These are phyloP conservation scores for Echiichthys vipera DNA, from an alignment of 2,797 vertebrate species.

Conservation along the genomic window DNA sequence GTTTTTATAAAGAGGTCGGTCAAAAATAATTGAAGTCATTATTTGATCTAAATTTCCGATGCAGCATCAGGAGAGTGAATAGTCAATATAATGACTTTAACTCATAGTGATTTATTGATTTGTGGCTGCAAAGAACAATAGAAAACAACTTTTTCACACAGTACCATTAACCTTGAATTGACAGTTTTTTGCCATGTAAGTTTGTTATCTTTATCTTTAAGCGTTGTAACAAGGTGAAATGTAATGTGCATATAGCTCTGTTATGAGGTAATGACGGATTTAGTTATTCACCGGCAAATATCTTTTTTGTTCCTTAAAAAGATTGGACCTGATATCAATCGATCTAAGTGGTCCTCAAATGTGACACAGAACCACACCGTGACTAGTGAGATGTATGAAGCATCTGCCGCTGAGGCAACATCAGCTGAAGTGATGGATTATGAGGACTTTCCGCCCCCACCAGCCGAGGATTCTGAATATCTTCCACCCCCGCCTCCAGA, in stretches of 20 bases:
- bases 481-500: constrained; percentile 87
- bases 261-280: constrained; percentile 3
- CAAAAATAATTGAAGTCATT: background rate
- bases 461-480: constrained; percentile 84
- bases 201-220: background rate
- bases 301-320: constrained; percentile 85
- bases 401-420: constrained; percentile 55
- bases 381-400: constrained; percentile 73
- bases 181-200: background rate
- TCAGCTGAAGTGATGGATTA: constrained; percentile 66
- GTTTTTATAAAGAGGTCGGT: background rate
- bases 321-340: constrained; percentile 87
- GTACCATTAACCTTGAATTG: constrained; percentile 7
- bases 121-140: background rate
- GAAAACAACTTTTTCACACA: constrained; percentile 5
- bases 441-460: constrained; percentile 86
- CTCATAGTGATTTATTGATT: background rate
- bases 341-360: constrained; percentile 84
- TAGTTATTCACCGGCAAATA: constrained; percentile 52
- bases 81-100: background rate
- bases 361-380: constrained; percentile 77
- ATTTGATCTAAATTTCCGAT: background rate
- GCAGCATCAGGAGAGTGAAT: background rate
- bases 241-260: background rate
- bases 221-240: constrained; percentile 3